Evolutionary conservation across 2,888 invertebrate species (phyloP), one percentile per base, ranked within the genome.

Genomic region (Troides aeacus): DNA sequence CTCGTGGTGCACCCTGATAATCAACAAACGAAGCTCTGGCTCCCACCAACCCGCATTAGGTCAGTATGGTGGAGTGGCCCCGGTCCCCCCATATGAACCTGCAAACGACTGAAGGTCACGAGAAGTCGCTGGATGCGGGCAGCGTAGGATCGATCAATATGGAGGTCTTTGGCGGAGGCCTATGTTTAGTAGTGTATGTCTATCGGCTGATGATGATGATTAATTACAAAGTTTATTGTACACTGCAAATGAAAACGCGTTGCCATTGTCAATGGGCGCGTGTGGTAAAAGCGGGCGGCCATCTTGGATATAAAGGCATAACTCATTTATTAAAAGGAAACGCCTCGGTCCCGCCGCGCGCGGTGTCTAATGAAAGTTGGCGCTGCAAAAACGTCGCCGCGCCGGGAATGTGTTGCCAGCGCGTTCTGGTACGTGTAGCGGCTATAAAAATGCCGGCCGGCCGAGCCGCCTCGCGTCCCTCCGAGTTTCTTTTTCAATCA

Each of bases 281-380:
- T 79, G 79, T 80, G 83, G 83, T 82, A 80, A 83, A 79, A 78
- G 78, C 76, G 80, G 88, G 87, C 87, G 81, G 88, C 87, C 88
- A 89, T 89, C 84, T 90, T 89, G 87, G 82, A 85, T 88, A 87
- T 87, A 87, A 89, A 84, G 84, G 88, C 87, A 89, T 89, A 89
- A 90, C 88, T 90, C 89, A 89, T 90, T 90, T 90, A 89, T 88
- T 89, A 89, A 87, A 89, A 88, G 87, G 87, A 87, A 88, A 86
- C 87, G 86, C 85, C 82, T 84, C 82, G 81, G 86, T 85, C 85
- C 80, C 81, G 84, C 84, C 84, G 87, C 84, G 84, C 82, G 83
- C 86, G 85, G 84, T 86, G 85, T 88, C 90, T 89, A 91, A 90
- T 90, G 90, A 88, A 90, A 89, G 88, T 88, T 88, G 88, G 86